Percentiles rank a stretch among this genome's conserved stretches.
Evolutionary conservation across 2,113 vertebrate species (phyloP).

Genomic region (Apaloderma vittatum): DNA sequence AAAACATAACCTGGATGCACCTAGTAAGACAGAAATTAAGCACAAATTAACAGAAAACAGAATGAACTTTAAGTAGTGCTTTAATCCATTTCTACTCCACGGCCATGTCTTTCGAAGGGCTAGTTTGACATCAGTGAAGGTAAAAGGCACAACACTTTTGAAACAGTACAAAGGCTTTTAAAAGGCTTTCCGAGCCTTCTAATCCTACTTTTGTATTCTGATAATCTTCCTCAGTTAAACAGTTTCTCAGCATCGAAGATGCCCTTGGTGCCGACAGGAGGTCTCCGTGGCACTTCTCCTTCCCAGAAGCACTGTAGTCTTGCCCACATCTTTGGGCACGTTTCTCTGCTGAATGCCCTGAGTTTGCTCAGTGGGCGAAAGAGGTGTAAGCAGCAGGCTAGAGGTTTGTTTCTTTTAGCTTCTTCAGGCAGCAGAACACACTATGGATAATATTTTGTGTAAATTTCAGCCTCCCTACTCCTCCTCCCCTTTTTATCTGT

Average conservation of each 20-base stretch:
- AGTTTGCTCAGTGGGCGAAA: not conserved
- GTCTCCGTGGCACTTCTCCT: not conserved
- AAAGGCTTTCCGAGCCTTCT: constrained; percentile 2
- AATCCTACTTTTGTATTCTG: constrained; percentile 16
- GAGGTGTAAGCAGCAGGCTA: not conserved
- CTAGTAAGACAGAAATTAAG: not conserved
- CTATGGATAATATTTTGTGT: not conserved
- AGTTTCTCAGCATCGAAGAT: not conserved
- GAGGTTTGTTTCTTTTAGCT: not conserved
- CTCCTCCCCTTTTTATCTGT: not conserved
- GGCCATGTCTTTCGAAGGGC: not conserved
- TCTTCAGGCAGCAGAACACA: not conserved
- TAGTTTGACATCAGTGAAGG: not conserved
- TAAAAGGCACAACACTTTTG: not conserved
- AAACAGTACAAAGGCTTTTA: constrained; percentile 9
- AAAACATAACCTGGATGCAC: not conserved
- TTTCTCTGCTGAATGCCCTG: not conserved
- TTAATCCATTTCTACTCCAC: not conserved
- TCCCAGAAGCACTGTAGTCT: not conserved
- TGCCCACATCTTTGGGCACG: not conserved
- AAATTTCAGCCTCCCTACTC: not conserved
- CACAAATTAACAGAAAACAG: not conserved
- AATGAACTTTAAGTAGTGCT: not conserved
- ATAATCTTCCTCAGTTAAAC: not conserved
- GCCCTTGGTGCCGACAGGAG: not conserved